Base-by-base conservation (phyloP, 2,888 invertebrate genomes). In the Ligdia adustata region DNA sequence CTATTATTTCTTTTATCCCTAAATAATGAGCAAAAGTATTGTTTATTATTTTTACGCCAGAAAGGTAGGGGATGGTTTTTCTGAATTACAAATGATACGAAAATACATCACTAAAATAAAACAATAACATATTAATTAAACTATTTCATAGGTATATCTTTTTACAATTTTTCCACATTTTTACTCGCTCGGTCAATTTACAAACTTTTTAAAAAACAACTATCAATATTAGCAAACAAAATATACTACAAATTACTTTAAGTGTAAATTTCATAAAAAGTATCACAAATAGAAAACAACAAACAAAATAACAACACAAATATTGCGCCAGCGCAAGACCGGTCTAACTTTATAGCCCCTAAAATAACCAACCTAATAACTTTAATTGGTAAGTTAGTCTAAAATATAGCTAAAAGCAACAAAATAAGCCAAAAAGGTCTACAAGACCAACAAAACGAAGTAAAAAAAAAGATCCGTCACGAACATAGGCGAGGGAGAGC, bases 401-500 rank as follows among this genome's bases (percentile, higher is more conserved):
- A 76, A 86, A 87, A 86, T 86, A 87, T 83, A 86, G 82, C 79
- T 84, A 85, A 87, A 86, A 82, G 81, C 82, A 82, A 85, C 79
- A 75, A 82, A 87, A 86, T 85, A 90, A 88, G 72, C 79, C 78
- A 83, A 86, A 87, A 88, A 83, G 79, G 73, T 61, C 63, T 75
- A 71, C 78, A 69, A 71, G 71, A 75, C 71, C 75, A 83, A 86
- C 85, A 82, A 83, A 88, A 85, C 70, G 72, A 79, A 84, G 77
- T 57, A 57, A 76, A 76, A n/a, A n/a, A 79, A 85, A 88, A 88
- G 79, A 82, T 75, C 81, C 85, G 82, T 88, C 90, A 90, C 90
- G 90, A 90, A 85, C 90, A 89, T 89, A 89, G 89, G 88, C 89
- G 82, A 88, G 88, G 89, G 90, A 86, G 90, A 86, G 84, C 80